Conservation (phyloP, 2,113 vertebrate genomes). For the Corythornis madagascariensis region DNA sequence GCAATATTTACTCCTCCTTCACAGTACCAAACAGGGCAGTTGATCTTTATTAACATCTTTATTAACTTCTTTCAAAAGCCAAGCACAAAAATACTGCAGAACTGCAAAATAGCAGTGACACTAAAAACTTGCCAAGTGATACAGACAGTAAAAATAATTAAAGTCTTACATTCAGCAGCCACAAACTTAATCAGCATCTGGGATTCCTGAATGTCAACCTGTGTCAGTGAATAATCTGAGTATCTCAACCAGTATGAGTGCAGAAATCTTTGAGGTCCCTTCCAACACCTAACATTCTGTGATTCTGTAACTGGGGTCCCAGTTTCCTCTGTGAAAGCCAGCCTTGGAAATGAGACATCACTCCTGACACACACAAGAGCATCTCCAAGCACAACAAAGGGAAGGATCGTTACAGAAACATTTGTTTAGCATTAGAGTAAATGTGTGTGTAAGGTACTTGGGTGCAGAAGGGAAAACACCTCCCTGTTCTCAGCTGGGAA, state of each 20-base stretch:
- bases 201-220: background rate
- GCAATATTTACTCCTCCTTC: constrained; percentile 27
- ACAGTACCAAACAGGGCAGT: background rate
- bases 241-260: background rate
- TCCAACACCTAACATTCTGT: no score
- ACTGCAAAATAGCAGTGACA: background rate
- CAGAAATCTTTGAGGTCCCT: background rate
- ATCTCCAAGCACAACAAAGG: background rate
- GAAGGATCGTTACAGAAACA: background rate
- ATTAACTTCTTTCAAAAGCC: background rate
- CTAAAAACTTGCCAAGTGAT: background rate
- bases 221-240: background rate
- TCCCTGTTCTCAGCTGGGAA: background rate
- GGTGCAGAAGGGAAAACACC: background rate
- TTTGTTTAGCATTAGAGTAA: background rate
- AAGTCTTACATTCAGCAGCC: background rate
- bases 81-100: background rate
- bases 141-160: background rate
- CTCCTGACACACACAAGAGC: background rate
- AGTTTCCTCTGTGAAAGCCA: background rate
- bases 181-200: background rate
- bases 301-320: no score
- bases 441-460: background rate
- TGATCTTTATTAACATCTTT: background rate
- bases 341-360: background rate